Conservation (phyloP, 2,888 invertebrate genomes). For the Drosophila picticornis region DNA sequence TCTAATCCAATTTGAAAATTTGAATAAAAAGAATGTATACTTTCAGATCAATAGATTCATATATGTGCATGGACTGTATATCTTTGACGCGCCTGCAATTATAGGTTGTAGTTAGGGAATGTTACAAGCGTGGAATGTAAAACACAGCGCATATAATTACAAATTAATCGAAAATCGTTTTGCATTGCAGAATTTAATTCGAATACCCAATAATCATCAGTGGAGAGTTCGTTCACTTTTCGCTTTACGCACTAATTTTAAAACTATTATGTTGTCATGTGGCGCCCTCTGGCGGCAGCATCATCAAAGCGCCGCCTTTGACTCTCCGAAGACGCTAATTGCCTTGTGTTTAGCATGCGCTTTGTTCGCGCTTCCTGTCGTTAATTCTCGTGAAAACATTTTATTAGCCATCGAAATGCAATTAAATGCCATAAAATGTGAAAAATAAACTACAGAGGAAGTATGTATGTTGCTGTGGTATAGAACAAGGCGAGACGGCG, state of each 20-base stretch:
- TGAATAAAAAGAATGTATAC: not conserved
- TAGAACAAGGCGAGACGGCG: slow-evolving; percentile 50
- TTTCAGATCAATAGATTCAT: not conserved
- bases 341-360: slow-evolving; percentile 52
- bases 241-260: not conserved
- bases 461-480: not conserved
- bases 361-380: slow-evolving; percentile 73
- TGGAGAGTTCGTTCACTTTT: slow-evolving; percentile 11
- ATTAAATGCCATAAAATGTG: slow-evolving; percentile 69
- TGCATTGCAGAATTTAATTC: slow-evolving; percentile 54
- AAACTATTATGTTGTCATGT: slow-evolving; percentile 18
- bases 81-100: slow-evolving; percentile 2
- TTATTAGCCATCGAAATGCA: slow-evolving; percentile 77
- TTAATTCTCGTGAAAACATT: slow-evolving; percentile 67
- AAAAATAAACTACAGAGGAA: slow-evolving; percentile 17
- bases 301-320: slow-evolving; percentile 59
- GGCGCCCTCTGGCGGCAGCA: slow-evolving; percentile 61
- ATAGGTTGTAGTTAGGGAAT: slow-evolving; percentile 25
- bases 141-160: slow-evolving; percentile 57
- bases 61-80: not conserved
- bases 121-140: slow-evolving; percentile 18
- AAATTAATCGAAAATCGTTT: slow-evolving; percentile 60
- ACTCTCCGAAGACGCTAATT: slow-evolving; percentile 64
- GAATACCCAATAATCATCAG: slow-evolving; percentile 22
- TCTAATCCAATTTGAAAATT: not conserved